These are phyloP conservation scores for Myzus persicae DNA, from an alignment of 1,140 invertebrate genomes.

Conservation along the genomic window DNA sequence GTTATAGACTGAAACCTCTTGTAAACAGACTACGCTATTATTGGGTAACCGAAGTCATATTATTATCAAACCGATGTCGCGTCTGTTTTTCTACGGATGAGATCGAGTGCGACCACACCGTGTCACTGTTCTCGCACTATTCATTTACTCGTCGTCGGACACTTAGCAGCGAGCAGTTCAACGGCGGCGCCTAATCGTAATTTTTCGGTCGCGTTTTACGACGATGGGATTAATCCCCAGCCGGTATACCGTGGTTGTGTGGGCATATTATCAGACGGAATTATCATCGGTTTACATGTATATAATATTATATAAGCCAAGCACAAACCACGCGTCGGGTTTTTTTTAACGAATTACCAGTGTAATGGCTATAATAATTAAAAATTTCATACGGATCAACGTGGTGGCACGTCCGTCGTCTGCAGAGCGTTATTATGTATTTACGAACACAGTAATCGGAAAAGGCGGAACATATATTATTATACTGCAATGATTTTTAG, in stretches of 20 bases:
- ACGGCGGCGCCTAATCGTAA: not conserved
- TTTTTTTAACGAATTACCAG: not conserved
- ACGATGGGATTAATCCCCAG: not conserved
- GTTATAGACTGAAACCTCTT: not conserved
- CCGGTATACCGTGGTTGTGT: no score
- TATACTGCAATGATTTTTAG: no score
- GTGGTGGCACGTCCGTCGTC: no score
- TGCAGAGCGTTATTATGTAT: no score
- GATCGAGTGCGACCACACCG: no score
- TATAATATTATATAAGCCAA: not conserved
- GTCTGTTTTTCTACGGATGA: not conserved
- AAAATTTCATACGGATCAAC: not conserved
- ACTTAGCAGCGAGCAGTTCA: not conserved
- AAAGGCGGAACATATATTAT: not conserved
- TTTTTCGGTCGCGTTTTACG: not conserved
- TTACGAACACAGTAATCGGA: not conserved
- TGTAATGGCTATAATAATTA: not conserved
- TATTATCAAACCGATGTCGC: not conserved
- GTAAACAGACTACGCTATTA: not conserved
- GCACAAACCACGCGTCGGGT: not conserved
- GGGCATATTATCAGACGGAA: not conserved
- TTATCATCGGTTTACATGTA: not conserved
- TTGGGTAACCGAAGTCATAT: not conserved
- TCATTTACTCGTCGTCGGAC: no score
- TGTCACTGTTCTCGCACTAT: no score